Conservation (phyloP, 2,797 vertebrate species). For the Xiphorhynchus erythropygius region DNA sequence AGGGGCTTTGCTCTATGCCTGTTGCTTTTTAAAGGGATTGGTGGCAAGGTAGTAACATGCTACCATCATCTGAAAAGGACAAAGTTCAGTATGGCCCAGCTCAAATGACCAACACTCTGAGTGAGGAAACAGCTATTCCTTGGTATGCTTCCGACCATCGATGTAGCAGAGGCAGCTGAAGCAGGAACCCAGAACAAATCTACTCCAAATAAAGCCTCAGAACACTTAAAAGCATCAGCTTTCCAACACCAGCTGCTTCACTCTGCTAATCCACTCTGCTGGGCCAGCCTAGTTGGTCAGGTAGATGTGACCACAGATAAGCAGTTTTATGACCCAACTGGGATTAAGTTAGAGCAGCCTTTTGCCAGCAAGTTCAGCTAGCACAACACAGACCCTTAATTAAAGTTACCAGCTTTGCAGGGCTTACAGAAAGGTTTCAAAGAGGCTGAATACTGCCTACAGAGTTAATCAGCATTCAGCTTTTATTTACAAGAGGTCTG, state of each 20-base stretch:
- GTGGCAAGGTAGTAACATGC: accelerated
- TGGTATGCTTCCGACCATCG: background rate
- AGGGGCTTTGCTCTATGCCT: background rate
- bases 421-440: background rate
- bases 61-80: background rate
- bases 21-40: background rate
- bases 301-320: background rate
- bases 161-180: background rate
- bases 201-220: background rate
- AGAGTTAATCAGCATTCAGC: background rate
- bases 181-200: background rate
- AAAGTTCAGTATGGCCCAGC: background rate
- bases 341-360: background rate
- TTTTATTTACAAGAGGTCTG: constrained; percentile 32
- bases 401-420: background rate
- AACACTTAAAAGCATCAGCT: background rate
- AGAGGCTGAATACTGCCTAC: background rate
- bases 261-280: background rate
- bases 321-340: background rate
- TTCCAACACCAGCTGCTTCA: background rate
- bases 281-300: background rate
- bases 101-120: background rate
- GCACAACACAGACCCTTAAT: background rate
- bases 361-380: background rate
- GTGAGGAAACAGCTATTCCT: background rate